Evolutionary conservation across 2,888 invertebrate genomes (phyloP), one percentile per base, ranked within the genome.

Genomic region (Cantharis nigra): DNA sequence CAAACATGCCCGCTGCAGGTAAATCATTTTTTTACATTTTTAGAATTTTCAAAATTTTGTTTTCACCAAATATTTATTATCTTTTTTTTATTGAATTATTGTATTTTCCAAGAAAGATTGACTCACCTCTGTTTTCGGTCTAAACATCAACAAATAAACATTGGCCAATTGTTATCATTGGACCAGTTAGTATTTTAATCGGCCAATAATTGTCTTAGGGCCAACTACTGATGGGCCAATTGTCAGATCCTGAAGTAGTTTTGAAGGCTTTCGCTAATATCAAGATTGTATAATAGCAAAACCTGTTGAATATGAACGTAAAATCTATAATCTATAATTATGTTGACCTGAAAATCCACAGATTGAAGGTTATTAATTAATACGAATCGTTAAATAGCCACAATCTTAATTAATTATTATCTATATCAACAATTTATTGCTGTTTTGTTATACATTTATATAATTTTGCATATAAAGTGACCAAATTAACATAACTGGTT

Each of bases 1-100:
- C 84, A 86, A 78, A 83, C 85, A 81, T 87, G 87, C 75, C 85
- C 87, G 23, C 77, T 84, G 20, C 86, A 87, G 86, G 87, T 87
- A 84, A 79, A 65, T 7, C 4, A 23, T 23, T 23, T 7, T 23
- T 23, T 23, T 5, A 26, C 26, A 5, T 5, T 26, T 26, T 7
- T 7, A 26, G 23, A 26, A 26, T 26, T 26, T 26, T 26, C 26
- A 26, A 26, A 26, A 26, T 26, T 26, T 26, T 26, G 26, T 20
- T 20, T 20, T 16, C 0, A 16, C n/a, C n/a, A 16, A 20, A 20
- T 20, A 20, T 20, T 20, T 20, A 20, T 20, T 20, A 20, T 20
- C 20, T 20, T 3, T 20, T n/a, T 20, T 1, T 20, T 3, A 20
- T 20, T 3, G 20, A 20, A 20, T 20, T 2, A 3, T 20, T 20